Base-by-base conservation (phyloP, 2,797 vertebrate genomes). In the Rhodeus uyekii region DNA sequence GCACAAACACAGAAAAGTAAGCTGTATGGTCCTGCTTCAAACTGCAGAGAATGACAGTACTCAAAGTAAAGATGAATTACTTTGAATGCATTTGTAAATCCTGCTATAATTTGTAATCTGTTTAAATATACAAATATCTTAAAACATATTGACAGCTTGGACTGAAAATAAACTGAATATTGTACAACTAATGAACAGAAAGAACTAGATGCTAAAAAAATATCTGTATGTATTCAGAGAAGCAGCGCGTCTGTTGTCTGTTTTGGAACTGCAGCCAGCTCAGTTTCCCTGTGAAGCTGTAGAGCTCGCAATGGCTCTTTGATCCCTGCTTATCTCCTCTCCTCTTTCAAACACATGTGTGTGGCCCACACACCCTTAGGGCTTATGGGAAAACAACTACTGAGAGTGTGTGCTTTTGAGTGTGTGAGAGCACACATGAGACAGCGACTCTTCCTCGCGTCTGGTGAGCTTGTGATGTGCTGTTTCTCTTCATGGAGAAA, bases 401-500 rank as follows among this genome's bases (percentile, higher is more conserved):
- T 83, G 76, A 79, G 80, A 63, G 53, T 78, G 74, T 81, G 81
- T 64, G 50, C 65, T 67, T 71, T 73, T 82, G 46, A 78, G 63
- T 71, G 60, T 76, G 78, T 72, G 55, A 79, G 81, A 71, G 84
- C 74, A 64, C 58, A 72, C 78, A 65, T n/a, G 50, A 67, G 58
- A 71, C 72, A 22, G 36, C 16, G n/a, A 67, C 27, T 53, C 69
- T 61, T 65, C 48, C 76, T 82, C 36, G 27, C 61, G 29, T 64
- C 71, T 74, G 80, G 77, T 65, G 71, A 80, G 65, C 81, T 91
- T 86, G 90, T 90, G 89, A 92, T 90, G 84, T 88, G 88, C 87
- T 86, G 90, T 93, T 92, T 92, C 87, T 92, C 86, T 88, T 88
- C 9, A 71, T 91, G 85, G 65, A 24, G 50, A 29, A 65, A 44